A percentile compares a stretch with the other conserved stretches of the same genome.
Evolutionary conservation across 2,888 invertebrate species (phyloP).

Genomic region (Trachelus tabidus): DNA sequence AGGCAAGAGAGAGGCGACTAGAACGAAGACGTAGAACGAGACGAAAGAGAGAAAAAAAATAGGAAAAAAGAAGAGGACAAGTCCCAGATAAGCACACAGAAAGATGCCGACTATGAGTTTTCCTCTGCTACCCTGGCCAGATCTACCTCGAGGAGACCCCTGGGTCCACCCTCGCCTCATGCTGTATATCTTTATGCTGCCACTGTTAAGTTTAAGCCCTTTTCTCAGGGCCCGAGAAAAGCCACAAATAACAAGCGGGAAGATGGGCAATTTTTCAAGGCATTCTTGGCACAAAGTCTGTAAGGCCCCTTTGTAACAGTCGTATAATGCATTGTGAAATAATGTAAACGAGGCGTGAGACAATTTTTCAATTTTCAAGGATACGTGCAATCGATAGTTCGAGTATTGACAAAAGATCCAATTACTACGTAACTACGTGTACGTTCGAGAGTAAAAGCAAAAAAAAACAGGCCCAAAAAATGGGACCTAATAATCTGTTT

Average conservation of each 20-base stretch:
- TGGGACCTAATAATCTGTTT: too few species aligned
- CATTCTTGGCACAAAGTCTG: background rate
- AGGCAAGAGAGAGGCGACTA: background rate
- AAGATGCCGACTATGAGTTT: background rate
- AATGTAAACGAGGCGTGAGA: background rate
- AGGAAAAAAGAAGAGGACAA: background rate
- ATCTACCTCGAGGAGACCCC: slow-evolving; percentile 1
- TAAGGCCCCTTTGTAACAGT: background rate
- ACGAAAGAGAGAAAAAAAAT: background rate
- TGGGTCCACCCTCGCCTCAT: background rate
- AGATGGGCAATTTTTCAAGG: background rate
- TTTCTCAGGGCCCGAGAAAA: background rate
- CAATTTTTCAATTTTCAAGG: background rate
- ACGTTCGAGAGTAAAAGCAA: background rate
- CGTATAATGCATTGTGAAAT: background rate
- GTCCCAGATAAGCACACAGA: background rate
- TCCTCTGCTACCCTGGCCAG: background rate
- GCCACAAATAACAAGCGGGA: background rate
- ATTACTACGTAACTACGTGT: background rate
- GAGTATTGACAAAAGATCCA: background rate
- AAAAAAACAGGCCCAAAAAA: too few species aligned
- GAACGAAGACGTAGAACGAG: background rate
- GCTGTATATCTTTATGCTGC: background rate
- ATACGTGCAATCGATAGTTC: background rate
- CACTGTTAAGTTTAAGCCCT: background rate